Evolutionary conservation across 2,888 invertebrate species (phyloP), one percentile per base, ranked within the genome.

Genomic region (Watsonalla cultraria): DNA sequence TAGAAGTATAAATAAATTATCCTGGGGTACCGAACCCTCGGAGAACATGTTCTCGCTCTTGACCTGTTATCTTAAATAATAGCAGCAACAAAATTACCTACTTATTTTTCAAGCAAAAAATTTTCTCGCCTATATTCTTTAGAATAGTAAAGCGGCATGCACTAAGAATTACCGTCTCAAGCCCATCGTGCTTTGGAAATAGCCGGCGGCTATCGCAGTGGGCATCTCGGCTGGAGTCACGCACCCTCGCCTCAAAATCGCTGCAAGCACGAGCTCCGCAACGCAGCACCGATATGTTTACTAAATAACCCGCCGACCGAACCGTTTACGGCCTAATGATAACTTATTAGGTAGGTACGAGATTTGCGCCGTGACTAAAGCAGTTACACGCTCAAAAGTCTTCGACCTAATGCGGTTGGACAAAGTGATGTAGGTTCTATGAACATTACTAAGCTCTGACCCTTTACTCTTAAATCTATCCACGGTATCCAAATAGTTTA

Each of bases 181-280:
- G 62, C 58, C 51, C 60, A 60, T 72, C 74, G 76, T 77, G 74
- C 64, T 68, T 73, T 66, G 60, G 68, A 72, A 73, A 76, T 68
- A 66, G 72, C 78, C 75, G 59, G 59, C 56, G 61, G 80, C 71
- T 70, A 74, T 73, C 70, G 62, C 66, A 70, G 68, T 70, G 69
- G 64, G 72, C 74, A 79, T 76, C 77, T 70, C 61, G 53, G 66
- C 61, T 64, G 64, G 72, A 72, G 79, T 78, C 81, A 80, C 81
- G 82, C 80, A 80, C 74, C 72, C 68, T 66, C 65, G 59, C 65
- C 60, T 56, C 66, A 69, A 66, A 69, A 69, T 61, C 60, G 64
- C 70, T 63, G 60, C 59, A 58, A 66, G 68, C 65, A 54, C 33
- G 39, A 39, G 53, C 53, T 59, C 59, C 52, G 47, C n/a, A 37